Conservation (phyloP, 2,113 vertebrate genomes). For the Perognathus longimembris region DNA sequence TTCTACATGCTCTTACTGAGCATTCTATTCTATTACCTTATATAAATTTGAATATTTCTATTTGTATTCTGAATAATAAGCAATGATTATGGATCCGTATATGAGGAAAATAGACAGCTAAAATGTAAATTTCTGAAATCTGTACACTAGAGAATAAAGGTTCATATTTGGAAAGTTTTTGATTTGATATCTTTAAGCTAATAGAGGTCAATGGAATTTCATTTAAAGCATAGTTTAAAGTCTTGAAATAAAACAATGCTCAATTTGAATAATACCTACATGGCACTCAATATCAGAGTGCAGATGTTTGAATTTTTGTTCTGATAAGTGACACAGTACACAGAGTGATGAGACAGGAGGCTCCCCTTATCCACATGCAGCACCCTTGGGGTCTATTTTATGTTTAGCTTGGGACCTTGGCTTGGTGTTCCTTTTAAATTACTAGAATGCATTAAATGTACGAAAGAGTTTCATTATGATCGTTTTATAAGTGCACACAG, state of each 20-base stretch:
- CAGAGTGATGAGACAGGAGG: background rate
- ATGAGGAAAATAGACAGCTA: background rate
- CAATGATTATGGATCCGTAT: background rate
- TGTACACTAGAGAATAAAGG: slow-evolving; percentile 21
- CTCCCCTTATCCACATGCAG: background rate
- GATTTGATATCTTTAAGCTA: background rate
- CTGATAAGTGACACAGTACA: background rate
- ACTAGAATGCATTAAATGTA: too few species aligned
- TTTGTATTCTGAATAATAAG: slow-evolving; percentile 14
- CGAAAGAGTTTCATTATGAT: too few species aligned
- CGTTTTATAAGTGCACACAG: too few species aligned
- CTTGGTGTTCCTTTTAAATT: slow-evolving; percentile 8
- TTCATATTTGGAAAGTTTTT: slow-evolving; percentile 33
- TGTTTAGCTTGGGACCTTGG: slow-evolving; percentile 6
- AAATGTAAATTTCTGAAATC: slow-evolving; percentile 11
- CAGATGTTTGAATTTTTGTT: background rate
- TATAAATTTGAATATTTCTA: background rate
- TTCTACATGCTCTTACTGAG: slow-evolving; percentile 12
- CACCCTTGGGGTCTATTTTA: background rate
- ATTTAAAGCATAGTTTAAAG: slow-evolving; percentile 10
- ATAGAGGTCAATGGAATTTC: background rate
- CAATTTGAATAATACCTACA: slow-evolving; percentile 15
- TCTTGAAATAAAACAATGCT: background rate
- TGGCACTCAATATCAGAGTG: background rate
- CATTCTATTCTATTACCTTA: background rate